phyloP scores from a whole-genome alignment of 2,113 vertebrate genomes.

The Mandrillus leucophaeus region DNA sequence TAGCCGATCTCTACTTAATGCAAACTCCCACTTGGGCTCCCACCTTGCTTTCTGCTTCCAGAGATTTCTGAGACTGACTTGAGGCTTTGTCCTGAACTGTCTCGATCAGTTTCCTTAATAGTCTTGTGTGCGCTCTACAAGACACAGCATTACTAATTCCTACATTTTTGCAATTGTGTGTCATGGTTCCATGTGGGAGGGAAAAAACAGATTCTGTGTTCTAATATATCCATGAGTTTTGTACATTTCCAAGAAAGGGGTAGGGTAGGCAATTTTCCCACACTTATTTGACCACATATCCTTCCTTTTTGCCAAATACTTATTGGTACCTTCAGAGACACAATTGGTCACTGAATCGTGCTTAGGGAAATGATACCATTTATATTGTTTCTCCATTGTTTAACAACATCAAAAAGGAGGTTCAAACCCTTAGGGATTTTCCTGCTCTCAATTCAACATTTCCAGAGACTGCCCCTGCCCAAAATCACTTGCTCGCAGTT shows the following conservation, averaged over 20 bases:
- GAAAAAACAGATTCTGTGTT: background rate
- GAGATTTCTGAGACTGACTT: background rate
- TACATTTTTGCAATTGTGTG: background rate
- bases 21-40: background rate
- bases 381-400: background rate
- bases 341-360: background rate
- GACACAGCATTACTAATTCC: background rate
- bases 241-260: background rate
- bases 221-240: background rate
- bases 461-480: background rate
- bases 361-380: background rate
- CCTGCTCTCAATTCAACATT: background rate
- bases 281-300: background rate
- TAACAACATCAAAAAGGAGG: background rate
- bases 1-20: background rate
- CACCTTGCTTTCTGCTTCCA: background rate
- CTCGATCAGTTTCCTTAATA: background rate
- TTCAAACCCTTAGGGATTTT: background rate
- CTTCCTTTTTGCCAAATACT: background rate
- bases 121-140: background rate
- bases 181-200: background rate
- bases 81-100: background rate
- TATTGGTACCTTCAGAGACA: background rate
- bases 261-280: background rate
- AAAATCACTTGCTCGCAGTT: background rate